These are phyloP conservation scores for Pygoscelis adeliae DNA, from an alignment of 2,113 vertebrate genomes.

Conservation along the genomic window DNA sequence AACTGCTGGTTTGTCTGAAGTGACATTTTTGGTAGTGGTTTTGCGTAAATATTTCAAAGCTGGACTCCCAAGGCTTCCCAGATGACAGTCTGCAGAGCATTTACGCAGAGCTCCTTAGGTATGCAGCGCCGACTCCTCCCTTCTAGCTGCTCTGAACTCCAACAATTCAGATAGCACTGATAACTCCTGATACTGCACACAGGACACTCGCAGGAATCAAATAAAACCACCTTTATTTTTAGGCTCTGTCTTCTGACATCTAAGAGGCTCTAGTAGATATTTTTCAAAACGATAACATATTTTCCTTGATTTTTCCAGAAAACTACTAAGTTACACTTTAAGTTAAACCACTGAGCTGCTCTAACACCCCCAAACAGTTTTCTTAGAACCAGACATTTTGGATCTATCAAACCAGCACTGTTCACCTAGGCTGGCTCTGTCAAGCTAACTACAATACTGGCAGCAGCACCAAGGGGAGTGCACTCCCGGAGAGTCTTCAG, in stretches of 20 bases:
- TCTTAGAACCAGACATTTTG: not conserved
- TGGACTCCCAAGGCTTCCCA: not conserved
- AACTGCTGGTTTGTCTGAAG: not conserved
- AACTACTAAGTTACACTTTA: not conserved
- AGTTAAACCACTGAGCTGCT: not conserved
- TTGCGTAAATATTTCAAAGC: not conserved
- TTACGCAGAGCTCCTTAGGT: not conserved
- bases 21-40: not conserved
- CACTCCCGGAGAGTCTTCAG: not conserved
- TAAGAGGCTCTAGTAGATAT: not conserved
- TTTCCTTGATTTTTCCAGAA: not conserved
- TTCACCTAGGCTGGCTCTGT: not conserved
- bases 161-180: not conserved
- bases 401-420: not conserved
- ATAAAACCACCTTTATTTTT: not conserved
- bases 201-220: not conserved
- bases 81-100: not conserved
- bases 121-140: not conserved
- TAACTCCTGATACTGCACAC: not conserved
- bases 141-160: not conserved
- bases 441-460: not conserved
- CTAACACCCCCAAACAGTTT: not conserved
- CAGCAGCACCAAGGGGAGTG: not conserved
- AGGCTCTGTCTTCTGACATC: not conserved
- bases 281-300: not conserved